A percentile compares a stretch with the other conserved stretches of the same genome.
phyloP scores from a whole-genome alignment of 2,797 vertebrate species.

The Ficedula albicollis region DNA sequence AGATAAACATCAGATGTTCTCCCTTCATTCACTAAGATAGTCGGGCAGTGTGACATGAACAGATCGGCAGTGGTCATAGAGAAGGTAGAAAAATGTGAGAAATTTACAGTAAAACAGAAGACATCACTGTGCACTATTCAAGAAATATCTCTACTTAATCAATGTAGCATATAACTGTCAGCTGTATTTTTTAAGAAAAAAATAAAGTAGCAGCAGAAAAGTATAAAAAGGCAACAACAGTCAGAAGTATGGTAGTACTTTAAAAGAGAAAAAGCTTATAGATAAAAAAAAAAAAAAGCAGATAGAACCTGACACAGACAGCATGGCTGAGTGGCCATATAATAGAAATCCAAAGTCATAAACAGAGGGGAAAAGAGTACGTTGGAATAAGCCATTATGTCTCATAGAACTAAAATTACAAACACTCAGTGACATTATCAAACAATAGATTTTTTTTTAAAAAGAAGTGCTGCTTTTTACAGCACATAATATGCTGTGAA shows the following conservation, averaged over 20 bases:
- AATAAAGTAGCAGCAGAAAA: background rate
- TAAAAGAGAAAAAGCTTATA: background rate
- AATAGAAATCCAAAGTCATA: background rate
- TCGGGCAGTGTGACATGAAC: background rate
- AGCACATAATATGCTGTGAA: background rate
- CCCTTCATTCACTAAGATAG: background rate
- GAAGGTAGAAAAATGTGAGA: background rate
- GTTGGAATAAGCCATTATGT: background rate
- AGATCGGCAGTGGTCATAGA: background rate
- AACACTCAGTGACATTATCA: background rate
- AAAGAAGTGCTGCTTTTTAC: background rate
- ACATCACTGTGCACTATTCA: background rate
- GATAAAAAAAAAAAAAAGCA: too few relatives aligned
- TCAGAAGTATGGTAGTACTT: background rate
- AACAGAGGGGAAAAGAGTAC: background rate
- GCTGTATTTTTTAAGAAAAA: background rate
- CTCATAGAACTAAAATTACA: background rate
- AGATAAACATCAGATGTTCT: background rate
- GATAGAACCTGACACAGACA: background rate
- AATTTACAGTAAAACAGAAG: background rate
- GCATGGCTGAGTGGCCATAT: background rate
- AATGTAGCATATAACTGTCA: background rate
- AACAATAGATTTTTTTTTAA: background rate
- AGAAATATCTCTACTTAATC: background rate
- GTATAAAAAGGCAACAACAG: background rate